Percentiles rank a stretch among this genome's conserved stretches.
Evolutionary conservation across 2,113 vertebrate species (phyloP).

Genomic region (Globicephala melas): DNA sequence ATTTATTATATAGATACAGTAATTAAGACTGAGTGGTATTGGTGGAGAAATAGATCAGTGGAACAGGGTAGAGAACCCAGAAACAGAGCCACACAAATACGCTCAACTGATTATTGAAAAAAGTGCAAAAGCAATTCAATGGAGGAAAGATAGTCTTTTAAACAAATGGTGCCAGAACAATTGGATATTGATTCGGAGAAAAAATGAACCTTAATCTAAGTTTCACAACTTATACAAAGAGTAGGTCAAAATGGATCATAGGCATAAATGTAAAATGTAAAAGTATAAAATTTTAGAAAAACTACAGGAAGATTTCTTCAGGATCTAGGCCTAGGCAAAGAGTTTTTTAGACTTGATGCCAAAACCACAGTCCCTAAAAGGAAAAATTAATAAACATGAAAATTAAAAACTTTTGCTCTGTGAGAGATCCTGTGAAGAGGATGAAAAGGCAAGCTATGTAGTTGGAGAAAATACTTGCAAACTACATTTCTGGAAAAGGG

Average conservation of each 20-base stretch:
- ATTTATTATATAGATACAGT: not conserved
- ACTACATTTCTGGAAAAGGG: not conserved
- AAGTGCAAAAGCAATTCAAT: not conserved
- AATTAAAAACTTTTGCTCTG: not conserved
- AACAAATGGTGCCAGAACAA: not conserved
- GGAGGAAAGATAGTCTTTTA: not conserved
- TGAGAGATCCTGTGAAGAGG: not conserved
- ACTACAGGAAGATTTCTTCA: not conserved
- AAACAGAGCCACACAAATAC: not conserved
- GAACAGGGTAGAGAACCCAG: not conserved
- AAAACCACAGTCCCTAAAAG: not conserved
- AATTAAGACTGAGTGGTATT: not conserved
- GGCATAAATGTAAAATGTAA: not conserved
- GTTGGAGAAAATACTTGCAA: not conserved
- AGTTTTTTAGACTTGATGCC: not conserved
- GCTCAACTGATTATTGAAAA: not conserved
- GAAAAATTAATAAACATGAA: not conserved
- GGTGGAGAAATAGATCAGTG: not conserved
- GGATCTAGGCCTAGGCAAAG: not conserved
- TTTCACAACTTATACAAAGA: not conserved
- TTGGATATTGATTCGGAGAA: not conserved
- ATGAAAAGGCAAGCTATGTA: not conserved
- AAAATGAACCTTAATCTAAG: not conserved
- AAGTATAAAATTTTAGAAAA: not conserved
- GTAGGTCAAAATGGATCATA: not conserved